Base-by-base conservation (phyloP, 2,113 vertebrate genomes). In the Poeciliopsis retropinna region DNA sequence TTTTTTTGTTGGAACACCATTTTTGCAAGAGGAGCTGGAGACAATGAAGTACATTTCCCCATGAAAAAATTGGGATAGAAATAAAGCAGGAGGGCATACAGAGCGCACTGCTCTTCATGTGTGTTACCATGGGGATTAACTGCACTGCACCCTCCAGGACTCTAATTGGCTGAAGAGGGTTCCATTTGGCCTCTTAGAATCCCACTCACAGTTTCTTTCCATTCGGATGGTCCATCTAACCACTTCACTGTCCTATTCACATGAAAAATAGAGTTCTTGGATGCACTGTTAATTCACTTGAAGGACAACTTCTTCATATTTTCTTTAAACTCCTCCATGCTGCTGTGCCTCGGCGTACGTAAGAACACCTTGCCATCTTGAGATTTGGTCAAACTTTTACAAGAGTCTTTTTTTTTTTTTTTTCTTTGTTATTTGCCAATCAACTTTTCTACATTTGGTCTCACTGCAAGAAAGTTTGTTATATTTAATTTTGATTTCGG, bases 41-140 rank as follows among this genome's bases (percentile, higher is more conserved):
- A 91, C 83, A 92, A 91, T 88, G 73, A 67, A 69, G 22, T 30
- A 37, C 47, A 94, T 92, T 90, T 92, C 78, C 86, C 85, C 86
- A 90, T 90, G 86, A 90, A 93, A 88, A 90, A 90, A 90, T n/a
- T 70, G 80, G 62, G 72, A 85, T 65, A 74, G 76, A 81, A 78
- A 76, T 64, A 70, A 71, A 89, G 80, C 41, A 57, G 67, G 66
- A 70, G 84, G 70, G 67, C 79, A 63, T 60, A 60, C 76, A 86
- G 69, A 87, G 82, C 84, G 85, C 73, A 84, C 28, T 75, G 82
- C 83, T 69, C 82, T 87, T 86, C 84, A 88, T 88, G 82, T 75
- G 64, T 4, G 87, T 92, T 89, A 78, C 90, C 89, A 92, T 92
- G 90, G 89, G 80, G 83, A 91, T 90, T 84, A 88, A 84, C 81